These are phyloP conservation scores for Ochotona princeps DNA, from an alignment of 2,113 vertebrate species.

Conservation along the genomic window DNA sequence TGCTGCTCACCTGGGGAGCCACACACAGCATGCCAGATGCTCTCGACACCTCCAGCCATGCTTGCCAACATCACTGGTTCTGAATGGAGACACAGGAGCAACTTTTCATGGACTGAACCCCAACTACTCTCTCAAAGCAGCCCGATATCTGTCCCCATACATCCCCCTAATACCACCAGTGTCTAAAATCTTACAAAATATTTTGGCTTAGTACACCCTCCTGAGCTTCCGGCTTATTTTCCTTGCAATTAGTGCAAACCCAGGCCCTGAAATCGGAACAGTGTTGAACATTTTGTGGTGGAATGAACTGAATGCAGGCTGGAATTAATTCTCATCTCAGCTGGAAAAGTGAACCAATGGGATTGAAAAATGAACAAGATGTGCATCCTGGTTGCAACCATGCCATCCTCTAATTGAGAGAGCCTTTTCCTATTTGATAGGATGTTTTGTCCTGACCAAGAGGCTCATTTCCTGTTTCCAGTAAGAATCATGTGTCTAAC, in stretches of 20 bases:
- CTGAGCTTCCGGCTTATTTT: background rate
- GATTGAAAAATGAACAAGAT: background rate
- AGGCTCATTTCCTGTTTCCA: background rate
- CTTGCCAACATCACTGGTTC: conserved; percentile 6
- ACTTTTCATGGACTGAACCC: background rate
- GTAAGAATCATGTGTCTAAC: fast-evolving
- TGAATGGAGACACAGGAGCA: background rate
- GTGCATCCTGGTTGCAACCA: background rate
- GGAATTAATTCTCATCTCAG: too few species aligned
- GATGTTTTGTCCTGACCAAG: background rate
- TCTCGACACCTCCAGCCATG: background rate
- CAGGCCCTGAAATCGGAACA: fast-evolving
- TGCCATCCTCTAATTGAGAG: background rate
- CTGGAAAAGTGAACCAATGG: background rate
- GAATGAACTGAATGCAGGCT: background rate
- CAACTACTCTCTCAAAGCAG: background rate
- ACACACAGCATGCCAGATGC: conserved; percentile 51
- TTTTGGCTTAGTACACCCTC: background rate
- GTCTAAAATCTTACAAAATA: background rate
- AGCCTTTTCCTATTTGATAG: background rate
- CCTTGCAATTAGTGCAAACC: background rate
- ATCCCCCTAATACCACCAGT: background rate
- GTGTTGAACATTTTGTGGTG: background rate
- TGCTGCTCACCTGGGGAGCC: conserved; percentile 10
- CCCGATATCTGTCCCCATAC: background rate